Evolutionary conservation across 37 sponge, comb jelly and placozoan genomes (phyloP).

Genomic region (Geodia barretti): DNA sequence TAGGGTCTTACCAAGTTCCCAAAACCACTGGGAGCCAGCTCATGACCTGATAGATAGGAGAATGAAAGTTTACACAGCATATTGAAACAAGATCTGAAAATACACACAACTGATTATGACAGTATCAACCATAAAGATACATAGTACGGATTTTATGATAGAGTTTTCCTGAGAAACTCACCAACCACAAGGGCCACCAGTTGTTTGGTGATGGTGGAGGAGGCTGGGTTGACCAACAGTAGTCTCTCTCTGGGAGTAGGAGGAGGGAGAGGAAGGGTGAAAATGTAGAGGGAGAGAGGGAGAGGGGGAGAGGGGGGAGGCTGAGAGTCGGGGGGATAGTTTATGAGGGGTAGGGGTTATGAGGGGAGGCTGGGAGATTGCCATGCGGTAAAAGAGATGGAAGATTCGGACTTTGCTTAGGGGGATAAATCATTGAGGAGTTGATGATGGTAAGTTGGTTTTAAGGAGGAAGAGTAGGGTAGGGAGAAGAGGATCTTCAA

Average conservation of each 20-base stretch:
- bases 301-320: constrained; percentile 3
- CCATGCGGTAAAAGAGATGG: no score
- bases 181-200: constrained; percentile 95
- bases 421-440: no score
- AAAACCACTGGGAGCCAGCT: constrained; percentile 98
- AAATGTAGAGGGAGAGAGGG: not conserved
- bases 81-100: no score
- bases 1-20: constrained; percentile 82
- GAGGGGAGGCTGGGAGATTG: no score
- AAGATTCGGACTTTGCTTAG: not conserved
- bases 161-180: constrained; percentile 35
- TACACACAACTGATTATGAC: no score
- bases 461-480: no score
- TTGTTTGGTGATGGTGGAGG: constrained; percentile 80
- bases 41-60: constrained; percentile 71
- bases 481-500: no score
- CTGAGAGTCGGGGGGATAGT: constrained; percentile 2
- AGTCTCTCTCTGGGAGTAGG: constrained; percentile 78
- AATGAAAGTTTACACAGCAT: not conserved
- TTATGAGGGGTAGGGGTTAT: not conserved
- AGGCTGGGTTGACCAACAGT: constrained; percentile 83
- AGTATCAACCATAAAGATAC: no score
- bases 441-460: no score
- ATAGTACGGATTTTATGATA: no score
- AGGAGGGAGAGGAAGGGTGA: not conserved